These are phyloP conservation scores for Enteromius paludinosus DNA, from an alignment of 2,797 vertebrate genomes.

Conservation along the genomic window DNA sequence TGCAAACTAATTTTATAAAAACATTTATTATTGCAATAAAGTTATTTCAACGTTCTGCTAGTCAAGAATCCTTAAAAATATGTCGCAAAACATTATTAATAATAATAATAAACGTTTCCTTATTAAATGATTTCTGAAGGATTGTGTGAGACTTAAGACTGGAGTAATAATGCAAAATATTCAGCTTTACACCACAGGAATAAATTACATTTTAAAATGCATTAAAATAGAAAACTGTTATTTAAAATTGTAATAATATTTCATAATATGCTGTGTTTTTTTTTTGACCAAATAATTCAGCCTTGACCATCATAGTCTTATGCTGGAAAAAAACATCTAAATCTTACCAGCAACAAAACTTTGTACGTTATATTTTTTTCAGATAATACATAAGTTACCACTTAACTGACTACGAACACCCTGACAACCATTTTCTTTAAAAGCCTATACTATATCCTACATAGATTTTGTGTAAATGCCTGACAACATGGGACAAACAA, in stretches of 20 bases:
- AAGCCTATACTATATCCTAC: not conserved
- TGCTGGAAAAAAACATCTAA: not conserved
- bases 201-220: not conserved
- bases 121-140: not conserved
- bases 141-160: not conserved
- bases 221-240: not conserved
- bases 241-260: constrained; percentile 6
- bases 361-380: not conserved
- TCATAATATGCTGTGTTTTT: not conserved
- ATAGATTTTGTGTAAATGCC: not conserved
- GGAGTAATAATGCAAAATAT: not conserved
- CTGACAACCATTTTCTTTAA: not conserved
- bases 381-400: not conserved
- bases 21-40: too few relatives aligned
- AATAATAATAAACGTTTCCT: not conserved
- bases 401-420: not conserved
- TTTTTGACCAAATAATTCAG: not conserved
- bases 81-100: not conserved
- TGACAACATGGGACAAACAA: not conserved
- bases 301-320: not conserved
- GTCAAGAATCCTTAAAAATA: not conserved
- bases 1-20: too few relatives aligned
- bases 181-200: not conserved
- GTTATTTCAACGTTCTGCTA: too few relatives aligned
- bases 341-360: not conserved